Evolutionary conservation across 2,888 invertebrate genomes (phyloP), one percentile per base, ranked within the genome.

Genomic region (Tiphia femorata): DNA sequence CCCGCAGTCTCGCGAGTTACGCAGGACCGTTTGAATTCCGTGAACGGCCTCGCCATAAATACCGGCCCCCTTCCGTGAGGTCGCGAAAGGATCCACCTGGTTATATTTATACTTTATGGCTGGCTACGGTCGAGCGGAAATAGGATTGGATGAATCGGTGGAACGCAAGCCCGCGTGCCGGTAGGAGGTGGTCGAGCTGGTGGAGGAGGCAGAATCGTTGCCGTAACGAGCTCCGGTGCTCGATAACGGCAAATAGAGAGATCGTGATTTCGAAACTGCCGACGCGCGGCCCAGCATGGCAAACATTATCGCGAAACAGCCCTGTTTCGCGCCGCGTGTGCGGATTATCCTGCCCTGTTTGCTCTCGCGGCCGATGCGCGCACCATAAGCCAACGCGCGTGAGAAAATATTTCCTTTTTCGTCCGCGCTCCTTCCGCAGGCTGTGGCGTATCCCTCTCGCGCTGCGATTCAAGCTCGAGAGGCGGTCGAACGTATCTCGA

Each of bases 11-110:
- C 16, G 14, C 19, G 2, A 19, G 43, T 43, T 33, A 14, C 56
- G 49, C 58, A 46, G 49, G 56, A 46, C 51, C 46, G 43, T 67
- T 44, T 46, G 59, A 55, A 68, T 60, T 59, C 64, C 33, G 8
- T 16, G 41, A 57, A 48, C 59, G 64, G 57, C 47, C 54, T 8
- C 33, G 49, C 54, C 68, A 68, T 68, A 68, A 68, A 65, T 68
- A 68, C 42, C 25, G 21, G 12, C 38, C n/a, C n/a, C n/a, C n/a
- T n/a, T n/a, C n/a, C n/a, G n/a, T n/a, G n/a, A 8, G 10, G 38
- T 16, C 16, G 38, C 38, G 20, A 38, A 20, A 23, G 12, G 12
- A 37, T 10, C 33, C 42, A 17, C 21, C 49, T 46, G 43, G 41
- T 27, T 62, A 57, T 59, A 67, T 67, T 67, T 64, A 60, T 58